phyloP scores from a whole-genome alignment of 2,113 vertebrate species.

The Oreochromis tanganicae region DNA sequence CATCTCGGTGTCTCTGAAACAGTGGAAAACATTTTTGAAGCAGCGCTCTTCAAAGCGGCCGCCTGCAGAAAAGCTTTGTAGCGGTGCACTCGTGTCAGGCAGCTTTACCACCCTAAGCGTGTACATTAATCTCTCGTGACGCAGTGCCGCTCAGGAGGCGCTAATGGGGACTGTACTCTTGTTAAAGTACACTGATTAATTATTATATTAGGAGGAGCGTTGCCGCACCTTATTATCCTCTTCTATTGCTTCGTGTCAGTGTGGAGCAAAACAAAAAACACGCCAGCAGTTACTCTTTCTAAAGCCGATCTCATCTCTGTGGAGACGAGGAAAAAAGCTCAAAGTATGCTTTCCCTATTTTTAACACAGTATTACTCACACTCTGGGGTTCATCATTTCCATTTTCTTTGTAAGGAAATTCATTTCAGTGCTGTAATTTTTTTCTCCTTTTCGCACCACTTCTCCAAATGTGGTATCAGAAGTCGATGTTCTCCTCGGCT shows the following conservation, averaged over 20 bases:
- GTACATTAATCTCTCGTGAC: not conserved
- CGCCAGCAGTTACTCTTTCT: not conserved
- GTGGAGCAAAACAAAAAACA: not conserved
- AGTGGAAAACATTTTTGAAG: not conserved
- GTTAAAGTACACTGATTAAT: constrained; percentile 18
- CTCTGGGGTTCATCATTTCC: not conserved
- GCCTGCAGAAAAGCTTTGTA: constrained; percentile 25
- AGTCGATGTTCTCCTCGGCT: not conserved
- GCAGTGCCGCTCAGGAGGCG: not conserved
- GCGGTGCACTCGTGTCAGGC: not conserved
- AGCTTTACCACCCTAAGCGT: not conserved
- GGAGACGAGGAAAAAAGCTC: not conserved
- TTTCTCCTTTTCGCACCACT: not conserved
- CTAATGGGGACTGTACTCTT: not conserved
- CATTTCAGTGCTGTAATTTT: not conserved
- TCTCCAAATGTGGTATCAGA: constrained; percentile 12
- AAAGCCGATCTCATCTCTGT: not conserved
- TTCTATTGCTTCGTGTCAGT: not conserved
- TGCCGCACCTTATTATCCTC: not conserved
- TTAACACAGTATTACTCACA: constrained; percentile 3
- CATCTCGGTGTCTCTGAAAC: not conserved
- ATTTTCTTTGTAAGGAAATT: constrained; percentile 15
- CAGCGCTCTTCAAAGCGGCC: not conserved
- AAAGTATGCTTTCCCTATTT: constrained; percentile 17
- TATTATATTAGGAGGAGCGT: not conserved